A percentile compares a stretch with the other conserved stretches of the same genome.
Evolutionary conservation across 2,888 invertebrate genomes (phyloP).

Genomic region (Blastobasis lacticolella): DNA sequence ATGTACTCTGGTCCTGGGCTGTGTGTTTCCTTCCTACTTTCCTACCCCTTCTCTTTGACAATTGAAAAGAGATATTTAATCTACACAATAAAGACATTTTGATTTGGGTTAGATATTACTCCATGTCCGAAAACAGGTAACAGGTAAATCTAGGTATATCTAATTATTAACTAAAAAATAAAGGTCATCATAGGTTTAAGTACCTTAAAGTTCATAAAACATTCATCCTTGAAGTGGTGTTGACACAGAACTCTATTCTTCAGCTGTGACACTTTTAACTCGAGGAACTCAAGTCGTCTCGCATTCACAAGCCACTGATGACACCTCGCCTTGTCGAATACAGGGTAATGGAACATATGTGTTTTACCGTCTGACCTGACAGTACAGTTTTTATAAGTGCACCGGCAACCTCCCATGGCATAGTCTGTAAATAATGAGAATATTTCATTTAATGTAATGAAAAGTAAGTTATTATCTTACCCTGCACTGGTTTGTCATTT

Average conservation of each 20-base stretch:
- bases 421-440: too few relatives aligned
- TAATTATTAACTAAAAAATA: too few relatives aligned
- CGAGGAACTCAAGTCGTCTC: slow-evolving; percentile 62
- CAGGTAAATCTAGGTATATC: slow-evolving; percentile 10
- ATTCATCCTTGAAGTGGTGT: slow-evolving; percentile 70
- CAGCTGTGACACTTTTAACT: slow-evolving; percentile 72
- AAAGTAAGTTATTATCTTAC: too few relatives aligned
- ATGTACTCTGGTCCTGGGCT: too few relatives aligned
- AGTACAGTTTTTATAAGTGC: slow-evolving; percentile 71
- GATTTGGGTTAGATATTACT: too few relatives aligned
- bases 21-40: too few relatives aligned
- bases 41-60: too few relatives aligned
- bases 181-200: too few relatives aligned
- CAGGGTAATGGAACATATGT: slow-evolving; percentile 77
- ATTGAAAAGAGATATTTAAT: too few relatives aligned
- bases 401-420: slow-evolving; percentile 75
- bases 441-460: too few relatives aligned
- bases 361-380: slow-evolving; percentile 65
- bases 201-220: slow-evolving; percentile 71
- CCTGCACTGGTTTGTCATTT: too few relatives aligned
- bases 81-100: too few relatives aligned
- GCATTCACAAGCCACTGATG: slow-evolving; percentile 75
- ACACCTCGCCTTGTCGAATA: slow-evolving; percentile 73
- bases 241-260: slow-evolving; percentile 76
- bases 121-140: not conserved